Evolutionary conservation across 2,113 vertebrate species (phyloP).

Genomic region (Chauna torquata): DNA sequence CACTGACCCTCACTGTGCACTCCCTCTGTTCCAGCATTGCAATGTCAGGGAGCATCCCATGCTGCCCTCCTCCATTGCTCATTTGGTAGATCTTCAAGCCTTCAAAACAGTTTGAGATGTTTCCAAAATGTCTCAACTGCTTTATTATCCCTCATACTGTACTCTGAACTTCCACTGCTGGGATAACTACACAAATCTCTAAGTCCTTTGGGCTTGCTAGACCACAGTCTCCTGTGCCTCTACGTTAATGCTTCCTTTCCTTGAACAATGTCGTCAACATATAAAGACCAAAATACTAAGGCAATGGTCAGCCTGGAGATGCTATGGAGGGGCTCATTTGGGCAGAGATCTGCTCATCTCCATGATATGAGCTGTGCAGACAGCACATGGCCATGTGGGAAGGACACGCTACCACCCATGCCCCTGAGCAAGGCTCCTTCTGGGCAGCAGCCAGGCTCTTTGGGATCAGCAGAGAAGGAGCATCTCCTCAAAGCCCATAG

Average conservation of each 20-base stretch:
- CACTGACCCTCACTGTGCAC: neutral
- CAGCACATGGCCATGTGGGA: neutral
- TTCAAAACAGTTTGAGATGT: neutral
- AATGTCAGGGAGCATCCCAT: neutral
- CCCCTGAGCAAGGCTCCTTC: rapidly evolving
- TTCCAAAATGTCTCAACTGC: neutral
- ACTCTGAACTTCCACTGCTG: neutral
- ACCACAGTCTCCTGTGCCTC: neutral
- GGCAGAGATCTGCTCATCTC: neutral
- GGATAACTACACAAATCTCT: neutral
- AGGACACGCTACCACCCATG: neutral
- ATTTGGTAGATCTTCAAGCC: neutral
- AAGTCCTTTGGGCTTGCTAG: neutral
- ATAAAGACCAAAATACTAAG: neutral
- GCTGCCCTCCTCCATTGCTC: neutral
- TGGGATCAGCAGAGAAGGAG: neutral
- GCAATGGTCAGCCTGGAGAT: neutral
- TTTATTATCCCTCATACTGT: neutral
- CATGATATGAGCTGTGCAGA: neutral
- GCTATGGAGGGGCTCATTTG: neutral
- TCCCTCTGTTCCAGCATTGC: rapidly evolving
- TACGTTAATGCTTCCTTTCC: neutral
- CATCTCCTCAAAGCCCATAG: neutral
- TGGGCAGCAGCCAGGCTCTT: neutral
- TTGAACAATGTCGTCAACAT: neutral